Percentiles rank a stretch among this genome's conserved stretches.
Conservation (phyloP, 2,888 invertebrate genomes). For the Phortica magna region DNA sequence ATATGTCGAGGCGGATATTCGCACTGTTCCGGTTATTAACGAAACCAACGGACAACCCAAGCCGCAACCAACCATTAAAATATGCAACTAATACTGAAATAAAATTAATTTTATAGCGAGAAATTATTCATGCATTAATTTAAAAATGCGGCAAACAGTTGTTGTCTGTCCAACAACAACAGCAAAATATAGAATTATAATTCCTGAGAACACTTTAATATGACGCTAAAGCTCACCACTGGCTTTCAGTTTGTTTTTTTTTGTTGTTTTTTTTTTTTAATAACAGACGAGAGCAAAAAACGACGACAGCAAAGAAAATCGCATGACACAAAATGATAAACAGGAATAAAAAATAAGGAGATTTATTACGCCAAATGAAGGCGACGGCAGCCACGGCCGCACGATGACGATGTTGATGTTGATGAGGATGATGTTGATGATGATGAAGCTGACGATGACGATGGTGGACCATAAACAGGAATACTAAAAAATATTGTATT, state of each 20-base stretch:
- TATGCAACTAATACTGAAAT: background rate
- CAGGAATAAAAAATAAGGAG: constrained; percentile 69
- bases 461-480: constrained; percentile 69
- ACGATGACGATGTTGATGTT: constrained; percentile 2
- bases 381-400: constrained; percentile 23
- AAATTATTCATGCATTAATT: constrained; percentile 69
- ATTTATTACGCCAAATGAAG: constrained; percentile 65
- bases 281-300: constrained; percentile 52
- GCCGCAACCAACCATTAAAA: background rate
- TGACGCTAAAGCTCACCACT: constrained; percentile 53
- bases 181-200: constrained; percentile 64
- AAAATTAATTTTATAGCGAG: constrained; percentile 17
- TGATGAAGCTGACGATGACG: constrained; percentile 49
- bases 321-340: constrained; percentile 71
- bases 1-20: constrained; percentile 10
- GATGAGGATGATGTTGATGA: constrained; percentile 47
- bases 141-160: constrained; percentile 61
- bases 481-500: constrained; percentile 56
- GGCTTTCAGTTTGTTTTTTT: background rate
- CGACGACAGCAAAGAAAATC: constrained; percentile 54
- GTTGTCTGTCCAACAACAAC: constrained; percentile 42
- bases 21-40: constrained; percentile 19
- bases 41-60: background rate
- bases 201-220: constrained; percentile 69
- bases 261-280: constrained; percentile 62